Base-by-base conservation (phyloP, 2,888 invertebrate species). In the Philaethria dido region DNA sequence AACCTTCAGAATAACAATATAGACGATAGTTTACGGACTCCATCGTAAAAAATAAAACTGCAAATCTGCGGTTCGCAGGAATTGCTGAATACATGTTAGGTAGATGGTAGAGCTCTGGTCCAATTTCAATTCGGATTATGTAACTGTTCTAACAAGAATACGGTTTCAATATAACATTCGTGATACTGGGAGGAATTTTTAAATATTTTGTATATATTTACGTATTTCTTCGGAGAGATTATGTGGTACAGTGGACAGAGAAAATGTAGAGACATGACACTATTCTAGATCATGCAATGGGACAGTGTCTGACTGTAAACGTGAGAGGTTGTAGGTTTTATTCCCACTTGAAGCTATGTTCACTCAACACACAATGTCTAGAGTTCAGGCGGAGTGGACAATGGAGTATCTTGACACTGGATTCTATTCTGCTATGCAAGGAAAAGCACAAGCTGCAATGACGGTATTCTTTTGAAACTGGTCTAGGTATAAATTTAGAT, bases 111-210 rank as follows among this genome's bases (percentile, higher is more conserved):
- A 48, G 50, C 50, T 57, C n/a, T 39, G n/a, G 39, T 42, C 39
- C 22, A 11, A 57, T 57, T 57, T 16, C 57, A 42, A 57, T 57
- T 57, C 57, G 42, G 42, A 25, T 42, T 57, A 57, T 42, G 42
- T 39, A 39, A 42, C 57, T 42, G 16, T 57, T 25, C 42, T 57
- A 42, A 42, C 57, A 57, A 57, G 22, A 25, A 25, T n/a, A 57
- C 5, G 16, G n/a, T 33, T 52, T 33, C 29, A 52, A 52, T 52
- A 52, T 16, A 52, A 33, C 16, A 29, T 16, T 33, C 52, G 52
- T 52, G 25, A n/a, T n/a, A 33, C 18, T 16, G 52, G 25, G 29
- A 52, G 11, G 52, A 52, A 29, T 33, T 33, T 52, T 33, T 11
- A 33, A 52, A 52, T 33, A 52, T 52, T 52, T 16, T n/a, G n/a